Evolutionary conservation across 2,797 vertebrate genomes (phyloP), one percentile per base, ranked within the genome.

Genomic region (Aratinga solstitialis): DNA sequence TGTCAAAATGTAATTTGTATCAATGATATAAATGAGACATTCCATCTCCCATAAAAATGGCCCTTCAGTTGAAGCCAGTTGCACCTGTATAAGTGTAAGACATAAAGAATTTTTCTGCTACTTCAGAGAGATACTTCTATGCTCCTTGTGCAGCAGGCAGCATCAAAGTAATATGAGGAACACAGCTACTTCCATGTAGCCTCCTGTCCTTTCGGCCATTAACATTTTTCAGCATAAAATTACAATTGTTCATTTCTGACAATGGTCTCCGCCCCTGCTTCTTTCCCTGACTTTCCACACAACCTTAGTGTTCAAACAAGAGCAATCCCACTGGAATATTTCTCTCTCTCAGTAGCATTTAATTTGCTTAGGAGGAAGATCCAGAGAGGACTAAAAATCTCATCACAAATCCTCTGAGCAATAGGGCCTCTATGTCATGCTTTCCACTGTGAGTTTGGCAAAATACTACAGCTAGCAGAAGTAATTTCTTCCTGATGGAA

Each of bases 41-140:
- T 97, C 92, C 82, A 54, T 83, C 93, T 95, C 85, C 87, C 87
- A 76, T 95, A 96, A 96, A 86, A 97, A 96, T 56, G 65, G 89
- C 88, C 97, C 90, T 97, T 97, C 96, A 96, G 94, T 45, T 91
- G 94, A 84, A 92, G 80, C 75, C 79, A 96, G 29, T 48, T 97
- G 97, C 98, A 98, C 97, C 98, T 98, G 97, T 96, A 97, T 85
- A 96, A 98, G 97, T 95, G 97, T 65, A 94, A 90, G 87, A 96
- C 89, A 95, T 89, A 95, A 97, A 98, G 96, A 80, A 94, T 95
- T 95, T 91, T 95, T 94, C 85, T 93, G 77, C 61, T 91, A 65
- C 95, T 98, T 93, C 42, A 94, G 96, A 96, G 96, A 90, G 73
- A 92, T 50, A 65, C 17, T 91, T 94, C 94, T 85, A 91, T 90